phyloP scores from a whole-genome alignment of 2,888 invertebrate species.

The Steromphala cineraria region DNA sequence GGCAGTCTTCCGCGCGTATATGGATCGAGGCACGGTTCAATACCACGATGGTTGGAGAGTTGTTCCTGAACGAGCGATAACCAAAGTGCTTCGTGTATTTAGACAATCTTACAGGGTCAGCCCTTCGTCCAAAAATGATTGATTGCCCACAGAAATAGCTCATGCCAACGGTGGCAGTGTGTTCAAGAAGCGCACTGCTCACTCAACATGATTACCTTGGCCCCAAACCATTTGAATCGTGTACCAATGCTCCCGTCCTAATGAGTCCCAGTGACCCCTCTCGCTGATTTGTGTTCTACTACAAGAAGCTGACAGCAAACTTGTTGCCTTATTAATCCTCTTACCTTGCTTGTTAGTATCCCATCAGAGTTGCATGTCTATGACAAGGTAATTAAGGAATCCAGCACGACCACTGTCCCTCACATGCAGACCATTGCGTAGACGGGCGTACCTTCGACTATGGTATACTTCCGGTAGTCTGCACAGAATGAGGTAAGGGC shows the following conservation, averaged over 20 bases:
- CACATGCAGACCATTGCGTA: slow-evolving; percentile 3
- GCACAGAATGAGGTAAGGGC: neutral
- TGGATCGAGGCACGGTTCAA: neutral
- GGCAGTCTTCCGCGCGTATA: neutral
- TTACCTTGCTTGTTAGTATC: neutral
- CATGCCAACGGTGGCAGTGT: neutral
- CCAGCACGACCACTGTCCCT: neutral
- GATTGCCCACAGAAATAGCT: neutral
- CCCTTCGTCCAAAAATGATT: neutral
- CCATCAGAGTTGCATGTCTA: neutral
- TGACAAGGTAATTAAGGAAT: neutral
- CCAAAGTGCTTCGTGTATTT: neutral
- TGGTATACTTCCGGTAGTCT: neutral
- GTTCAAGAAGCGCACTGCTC: neutral
- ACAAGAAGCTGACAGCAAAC: neutral
- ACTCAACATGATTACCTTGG: no score
- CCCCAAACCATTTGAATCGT: no score
- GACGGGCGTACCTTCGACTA: neutral
- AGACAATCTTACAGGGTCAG: neutral
- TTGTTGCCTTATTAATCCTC: neutral
- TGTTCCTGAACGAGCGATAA: neutral
- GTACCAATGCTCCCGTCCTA: no score
- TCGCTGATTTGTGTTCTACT: neutral
- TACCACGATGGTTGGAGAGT: neutral
- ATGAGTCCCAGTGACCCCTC: neutral